These are phyloP conservation scores for Dolichoris vasculosae DNA, from an alignment of 1,140 invertebrate genomes.

Conservation along the genomic window DNA sequence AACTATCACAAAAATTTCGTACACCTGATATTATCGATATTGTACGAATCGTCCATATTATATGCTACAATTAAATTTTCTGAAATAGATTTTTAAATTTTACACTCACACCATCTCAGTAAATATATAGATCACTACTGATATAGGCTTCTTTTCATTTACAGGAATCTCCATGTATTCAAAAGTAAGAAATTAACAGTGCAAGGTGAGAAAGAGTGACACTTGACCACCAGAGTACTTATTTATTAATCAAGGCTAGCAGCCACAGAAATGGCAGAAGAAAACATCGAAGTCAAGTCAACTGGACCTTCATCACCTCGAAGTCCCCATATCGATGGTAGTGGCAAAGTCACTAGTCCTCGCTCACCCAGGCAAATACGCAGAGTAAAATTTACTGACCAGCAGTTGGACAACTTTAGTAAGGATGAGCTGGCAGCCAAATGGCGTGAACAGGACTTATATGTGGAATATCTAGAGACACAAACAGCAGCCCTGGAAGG, in stretches of 20 bases:
- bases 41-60: neutral
- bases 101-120: neutral
- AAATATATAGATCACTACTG: neutral
- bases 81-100: neutral
- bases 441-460: conserved; percentile 76
- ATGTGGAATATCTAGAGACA: conserved; percentile 74
- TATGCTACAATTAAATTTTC: neutral
- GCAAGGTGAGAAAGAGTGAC: conserved; percentile 24
- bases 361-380: conserved; percentile 68
- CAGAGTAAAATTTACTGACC: conserved; percentile 71
- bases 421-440: conserved; percentile 75
- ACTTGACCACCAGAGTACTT: conserved; percentile 5
- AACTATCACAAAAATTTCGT: neutral
- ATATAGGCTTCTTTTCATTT: conserved; percentile 8
- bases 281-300: conserved; percentile 67
- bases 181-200: conserved; percentile 20
- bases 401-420: conserved; percentile 72
- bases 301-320: conserved; percentile 67
- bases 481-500: conserved; percentile 74
- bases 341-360: conserved; percentile 62
- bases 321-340: conserved; percentile 62
- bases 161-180: conserved; percentile 43
- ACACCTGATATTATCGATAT: neutral
- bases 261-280: conserved; percentile 66
- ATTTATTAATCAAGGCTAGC: neutral